These are phyloP conservation scores for Tauraco erythrolophus DNA, from an alignment of 2,113 vertebrate genomes.

Conservation along the genomic window DNA sequence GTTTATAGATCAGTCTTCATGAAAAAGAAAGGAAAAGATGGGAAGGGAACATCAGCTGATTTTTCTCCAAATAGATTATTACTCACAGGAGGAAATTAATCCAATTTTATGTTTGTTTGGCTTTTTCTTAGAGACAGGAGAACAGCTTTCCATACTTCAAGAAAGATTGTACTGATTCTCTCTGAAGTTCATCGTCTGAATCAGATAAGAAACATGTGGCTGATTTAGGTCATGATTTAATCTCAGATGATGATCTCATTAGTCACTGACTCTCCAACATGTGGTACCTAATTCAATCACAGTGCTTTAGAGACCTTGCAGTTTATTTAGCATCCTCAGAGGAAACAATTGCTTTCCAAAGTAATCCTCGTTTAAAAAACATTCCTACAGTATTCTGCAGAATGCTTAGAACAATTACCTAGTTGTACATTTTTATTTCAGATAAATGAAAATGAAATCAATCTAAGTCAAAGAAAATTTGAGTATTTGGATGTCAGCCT, in stretches of 20 bases:
- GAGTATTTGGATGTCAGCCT: conserved; percentile 26
- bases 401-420: background rate
- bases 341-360: conserved; percentile 13
- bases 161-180: conserved; percentile 14
- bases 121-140: background rate
- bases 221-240: conserved; percentile 50
- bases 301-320: background rate
- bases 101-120: background rate
- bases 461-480: conserved; percentile 4
- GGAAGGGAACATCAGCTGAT: background rate
- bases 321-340: background rate
- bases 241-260: conserved; percentile 50
- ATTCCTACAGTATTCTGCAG: background rate
- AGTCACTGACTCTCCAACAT: conserved; percentile 43
- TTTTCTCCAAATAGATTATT: background rate
- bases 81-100: background rate
- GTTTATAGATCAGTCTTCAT: background rate
- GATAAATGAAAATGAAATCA: conserved; percentile 5
- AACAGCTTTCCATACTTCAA: conserved; percentile 18
- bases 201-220: conserved; percentile 27
- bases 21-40: background rate
- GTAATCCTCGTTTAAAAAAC: background rate
- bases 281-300: conserved; percentile 38
- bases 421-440: background rate
- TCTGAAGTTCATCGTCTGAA: conserved; percentile 6